Percentiles rank a stretch among this genome's conserved stretches.
Conservation (phyloP, 2,888 invertebrate genomes). For the Siphlonurus alternatus region DNA sequence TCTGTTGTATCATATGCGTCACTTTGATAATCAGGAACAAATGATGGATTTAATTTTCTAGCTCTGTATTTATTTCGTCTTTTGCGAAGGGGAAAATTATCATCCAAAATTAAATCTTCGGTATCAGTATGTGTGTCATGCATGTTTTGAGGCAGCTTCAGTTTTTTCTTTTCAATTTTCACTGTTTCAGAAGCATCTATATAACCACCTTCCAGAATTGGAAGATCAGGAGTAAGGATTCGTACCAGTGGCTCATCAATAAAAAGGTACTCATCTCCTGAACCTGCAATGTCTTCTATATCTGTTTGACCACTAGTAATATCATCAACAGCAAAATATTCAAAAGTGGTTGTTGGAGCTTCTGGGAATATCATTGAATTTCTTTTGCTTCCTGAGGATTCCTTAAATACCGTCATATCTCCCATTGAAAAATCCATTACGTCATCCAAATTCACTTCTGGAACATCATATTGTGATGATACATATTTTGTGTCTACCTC, state of each 20-base stretch:
- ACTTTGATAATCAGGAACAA: background rate
- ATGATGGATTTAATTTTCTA: background rate
- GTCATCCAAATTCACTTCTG: background rate
- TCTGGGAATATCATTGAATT: background rate
- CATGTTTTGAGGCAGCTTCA: slow-evolving; percentile 13
- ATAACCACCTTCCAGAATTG: slow-evolving; percentile 19
- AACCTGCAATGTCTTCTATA: slow-evolving; percentile 27
- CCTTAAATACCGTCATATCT: slow-evolving; percentile 6
- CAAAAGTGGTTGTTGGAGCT: background rate
- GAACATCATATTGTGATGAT: slow-evolving; percentile 5
- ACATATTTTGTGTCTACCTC: no score
- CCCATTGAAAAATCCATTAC: slow-evolving; percentile 4
- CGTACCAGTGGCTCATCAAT: slow-evolving; percentile 5
- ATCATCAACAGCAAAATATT: slow-evolving; percentile 7
- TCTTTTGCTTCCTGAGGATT: background rate
- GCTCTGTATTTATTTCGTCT: slow-evolving; percentile 2
- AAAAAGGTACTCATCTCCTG: slow-evolving; percentile 20
- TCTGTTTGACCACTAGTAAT: slow-evolving; percentile 18
- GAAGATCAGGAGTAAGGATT: slow-evolving; percentile 15
- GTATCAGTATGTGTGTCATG: slow-evolving; percentile 29
- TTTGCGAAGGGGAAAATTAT: slow-evolving; percentile 8
- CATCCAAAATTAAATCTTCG: slow-evolving; percentile 25
- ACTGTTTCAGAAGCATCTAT: slow-evolving; percentile 18
- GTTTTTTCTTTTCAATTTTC: slow-evolving; percentile 16
- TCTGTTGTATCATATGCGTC: slow-evolving; percentile 20